These are phyloP conservation scores for Lepidonotus clava DNA, from an alignment of 2,888 invertebrate genomes.

Conservation along the genomic window DNA sequence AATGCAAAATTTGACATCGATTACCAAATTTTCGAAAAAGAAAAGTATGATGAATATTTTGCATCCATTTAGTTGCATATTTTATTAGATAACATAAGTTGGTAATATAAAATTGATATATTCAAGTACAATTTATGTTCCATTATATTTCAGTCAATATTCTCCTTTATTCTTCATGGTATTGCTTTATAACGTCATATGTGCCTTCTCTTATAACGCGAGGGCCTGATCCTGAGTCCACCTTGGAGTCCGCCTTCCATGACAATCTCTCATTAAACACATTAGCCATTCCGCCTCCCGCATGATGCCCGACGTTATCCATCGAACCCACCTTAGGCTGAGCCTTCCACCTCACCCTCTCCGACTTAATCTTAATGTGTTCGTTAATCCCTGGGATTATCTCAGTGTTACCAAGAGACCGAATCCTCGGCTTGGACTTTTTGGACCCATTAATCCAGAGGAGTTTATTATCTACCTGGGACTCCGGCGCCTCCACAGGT, in stretches of 20 bases:
- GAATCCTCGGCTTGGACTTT: background rate
- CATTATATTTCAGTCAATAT: no score
- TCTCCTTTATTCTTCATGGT: slow-evolving; percentile 5
- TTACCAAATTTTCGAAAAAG: no score
- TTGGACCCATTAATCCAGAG: background rate
- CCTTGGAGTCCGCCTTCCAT: background rate
- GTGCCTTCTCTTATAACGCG: background rate
- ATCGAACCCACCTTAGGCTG: slow-evolving; percentile 64
- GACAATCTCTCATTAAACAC: slow-evolving; percentile 14
- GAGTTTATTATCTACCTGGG: background rate
- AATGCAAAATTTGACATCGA: no score
- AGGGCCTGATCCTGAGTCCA: background rate
- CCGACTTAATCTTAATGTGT: slow-evolving; percentile 61
- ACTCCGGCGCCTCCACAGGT: slow-evolving; percentile 9
- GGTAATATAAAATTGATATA: no score
- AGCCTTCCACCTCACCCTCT: slow-evolving; percentile 65
- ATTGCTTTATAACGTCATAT: slow-evolving; percentile 16
- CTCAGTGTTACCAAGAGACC: slow-evolving; percentile 22
- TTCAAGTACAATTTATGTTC: no score
- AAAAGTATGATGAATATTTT: no score
- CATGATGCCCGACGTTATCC: slow-evolving; percentile 64
- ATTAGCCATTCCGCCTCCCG: slow-evolving; percentile 61
- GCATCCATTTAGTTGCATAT: no score
- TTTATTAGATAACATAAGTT: no score
- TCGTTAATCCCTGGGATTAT: slow-evolving; percentile 31